Percentiles rank a stretch among this genome's conserved stretches.
Conservation (phyloP, 1,140 invertebrate species). For the Eupeodes corollae region DNA sequence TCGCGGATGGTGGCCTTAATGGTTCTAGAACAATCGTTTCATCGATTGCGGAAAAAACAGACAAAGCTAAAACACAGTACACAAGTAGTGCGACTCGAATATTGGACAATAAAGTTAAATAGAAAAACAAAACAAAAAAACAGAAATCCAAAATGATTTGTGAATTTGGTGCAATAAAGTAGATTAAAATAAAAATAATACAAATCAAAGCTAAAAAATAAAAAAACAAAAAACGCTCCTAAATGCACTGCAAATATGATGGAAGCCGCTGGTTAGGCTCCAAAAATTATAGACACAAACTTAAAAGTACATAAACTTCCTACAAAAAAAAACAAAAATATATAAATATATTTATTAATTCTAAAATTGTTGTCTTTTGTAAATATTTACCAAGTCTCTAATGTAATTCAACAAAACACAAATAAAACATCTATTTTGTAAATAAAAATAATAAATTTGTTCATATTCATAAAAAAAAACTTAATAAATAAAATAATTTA, state of each 20-base stretch:
- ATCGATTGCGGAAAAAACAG: not conserved
- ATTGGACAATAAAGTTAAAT: slow-evolving; percentile 16
- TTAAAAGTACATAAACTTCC: not conserved
- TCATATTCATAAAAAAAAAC: too few relatives aligned
- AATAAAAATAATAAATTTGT: too few relatives aligned
- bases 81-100: slow-evolving; percentile 16
- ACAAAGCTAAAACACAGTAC: not conserved
- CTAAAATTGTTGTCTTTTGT: too few relatives aligned
- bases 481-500: too few relatives aligned
- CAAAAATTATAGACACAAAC: not conserved
- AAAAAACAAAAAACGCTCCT: too few relatives aligned
- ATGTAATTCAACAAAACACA: too few relatives aligned
- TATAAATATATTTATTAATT: too few relatives aligned
- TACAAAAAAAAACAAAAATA: too few relatives aligned
- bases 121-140: not conserved
- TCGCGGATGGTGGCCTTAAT: slow-evolving; percentile 34
- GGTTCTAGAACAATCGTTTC: slow-evolving; percentile 15
- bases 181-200: not conserved
- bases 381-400: too few relatives aligned
- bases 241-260: not conserved
- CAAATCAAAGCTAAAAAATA: too few relatives aligned
- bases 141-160: not conserved
- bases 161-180: slow-evolving; percentile 22
- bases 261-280: not conserved
- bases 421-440: too few relatives aligned